These are phyloP conservation scores for Scaeva pyrastri DNA, from an alignment of 2,888 invertebrate genomes.

Conservation along the genomic window DNA sequence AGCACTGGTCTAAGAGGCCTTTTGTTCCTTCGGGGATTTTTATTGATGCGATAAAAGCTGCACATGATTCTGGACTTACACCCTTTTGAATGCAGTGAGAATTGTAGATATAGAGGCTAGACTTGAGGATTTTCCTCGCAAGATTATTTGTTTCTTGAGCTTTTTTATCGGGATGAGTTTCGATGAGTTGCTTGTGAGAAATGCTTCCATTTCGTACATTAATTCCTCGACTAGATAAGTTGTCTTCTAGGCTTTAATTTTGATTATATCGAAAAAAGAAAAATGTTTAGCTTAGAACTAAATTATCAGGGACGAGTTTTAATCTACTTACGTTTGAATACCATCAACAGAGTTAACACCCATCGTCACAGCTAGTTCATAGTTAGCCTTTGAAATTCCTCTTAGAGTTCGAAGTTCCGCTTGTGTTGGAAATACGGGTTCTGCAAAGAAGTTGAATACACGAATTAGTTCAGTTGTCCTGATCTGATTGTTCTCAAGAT, in stretches of 20 bases:
- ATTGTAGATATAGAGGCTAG: slow-evolving; percentile 80
- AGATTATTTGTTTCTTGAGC: slow-evolving; percentile 79
- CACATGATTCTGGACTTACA: slow-evolving; percentile 86
- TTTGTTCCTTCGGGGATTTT: slow-evolving; percentile 85
- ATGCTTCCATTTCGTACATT: slow-evolving; percentile 81
- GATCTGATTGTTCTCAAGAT: too few relatives aligned
- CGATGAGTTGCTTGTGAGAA: slow-evolving; percentile 81
- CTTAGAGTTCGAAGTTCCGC: slow-evolving; percentile 31
- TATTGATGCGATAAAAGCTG: slow-evolving; percentile 85
- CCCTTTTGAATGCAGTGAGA: slow-evolving; percentile 78
- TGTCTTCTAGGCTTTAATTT: slow-evolving; percentile 79
- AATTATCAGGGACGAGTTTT: neutral
- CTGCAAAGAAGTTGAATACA: slow-evolving; percentile 16
- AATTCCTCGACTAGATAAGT: slow-evolving; percentile 79
- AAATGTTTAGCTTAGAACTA: neutral
- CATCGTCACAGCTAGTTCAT: slow-evolving; percentile 53
- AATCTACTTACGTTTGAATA: slow-evolving; percentile 41
- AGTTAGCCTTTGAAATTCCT: slow-evolving; percentile 47
- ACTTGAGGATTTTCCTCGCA: slow-evolving; percentile 81
- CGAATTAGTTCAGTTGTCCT: too few relatives aligned
- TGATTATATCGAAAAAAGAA: neutral
- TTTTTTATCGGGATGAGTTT: slow-evolving; percentile 80
- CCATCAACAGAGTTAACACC: slow-evolving; percentile 60
- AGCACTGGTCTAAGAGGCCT: slow-evolving; percentile 85
- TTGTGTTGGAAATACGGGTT: neutral